Evolutionary conservation across 2,113 vertebrate genomes (phyloP).

Genomic region (Lontra canadensis): DNA sequence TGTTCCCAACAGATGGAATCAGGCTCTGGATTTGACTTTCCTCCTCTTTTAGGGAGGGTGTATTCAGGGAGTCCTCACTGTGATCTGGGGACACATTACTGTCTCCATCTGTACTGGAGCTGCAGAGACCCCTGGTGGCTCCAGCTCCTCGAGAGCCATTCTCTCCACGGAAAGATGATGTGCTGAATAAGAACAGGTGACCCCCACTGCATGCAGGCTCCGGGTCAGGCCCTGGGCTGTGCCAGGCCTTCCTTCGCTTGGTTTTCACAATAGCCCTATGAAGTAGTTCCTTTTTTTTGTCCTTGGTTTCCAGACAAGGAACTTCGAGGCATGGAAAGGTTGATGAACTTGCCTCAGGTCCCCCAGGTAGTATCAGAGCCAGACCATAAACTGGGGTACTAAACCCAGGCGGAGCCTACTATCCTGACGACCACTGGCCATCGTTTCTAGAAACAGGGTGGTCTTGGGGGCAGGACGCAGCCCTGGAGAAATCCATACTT

Average conservation of each 20-base stretch:
- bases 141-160: background rate
- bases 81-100: background rate
- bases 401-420: background rate
- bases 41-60: background rate
- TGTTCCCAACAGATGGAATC: background rate
- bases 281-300: background rate
- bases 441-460: background rate
- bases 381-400: background rate
- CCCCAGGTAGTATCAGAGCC: background rate
- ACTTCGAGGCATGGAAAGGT: background rate
- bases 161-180: background rate
- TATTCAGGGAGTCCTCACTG: background rate
- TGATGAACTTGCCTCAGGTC: background rate
- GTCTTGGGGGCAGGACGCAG: background rate
- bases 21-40: background rate
- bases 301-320: background rate
- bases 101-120: background rate
- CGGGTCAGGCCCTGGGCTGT: background rate
- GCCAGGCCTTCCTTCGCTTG: background rate
- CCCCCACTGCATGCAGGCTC: too few relatives aligned
- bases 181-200: background rate
- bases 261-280: background rate
- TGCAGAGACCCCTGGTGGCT: background rate
- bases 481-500: background rate
- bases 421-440: background rate